Percentiles rank a stretch among this genome's conserved stretches.
phyloP scores from a whole-genome alignment of 2,113 vertebrate genomes.

The Perca flavescens region DNA sequence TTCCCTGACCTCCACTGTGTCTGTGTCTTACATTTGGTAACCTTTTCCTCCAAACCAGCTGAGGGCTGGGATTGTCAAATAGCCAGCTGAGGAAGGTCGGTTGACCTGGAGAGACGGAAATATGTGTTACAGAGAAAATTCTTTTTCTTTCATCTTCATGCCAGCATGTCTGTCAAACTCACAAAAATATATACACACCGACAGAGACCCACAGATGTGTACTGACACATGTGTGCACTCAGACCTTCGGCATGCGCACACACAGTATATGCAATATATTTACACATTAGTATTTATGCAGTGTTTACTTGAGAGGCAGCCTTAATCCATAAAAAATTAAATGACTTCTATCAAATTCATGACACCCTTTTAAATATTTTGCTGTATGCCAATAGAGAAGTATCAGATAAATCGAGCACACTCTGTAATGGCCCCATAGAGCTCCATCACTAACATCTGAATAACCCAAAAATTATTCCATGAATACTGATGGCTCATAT shows the following conservation, averaged over 20 bases:
- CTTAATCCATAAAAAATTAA: conserved; percentile 19
- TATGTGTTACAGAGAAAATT: not conserved
- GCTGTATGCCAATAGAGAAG: not conserved
- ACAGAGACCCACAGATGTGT: not conserved
- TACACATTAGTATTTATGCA: conserved; percentile 22
- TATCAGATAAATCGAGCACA: not conserved
- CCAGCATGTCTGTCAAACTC: not conserved
- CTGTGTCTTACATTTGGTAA: not conserved
- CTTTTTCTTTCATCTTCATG: not conserved
- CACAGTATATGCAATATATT: not conserved
- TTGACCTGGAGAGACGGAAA: conserved; percentile 10
- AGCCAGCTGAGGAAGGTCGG: conserved; percentile 1
- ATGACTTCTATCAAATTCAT: not conserved
- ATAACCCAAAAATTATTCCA: conserved; percentile 27
- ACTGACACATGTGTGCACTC: conserved; percentile 1
- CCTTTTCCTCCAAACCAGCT: not conserved
- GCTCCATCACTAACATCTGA: conserved; percentile 23
- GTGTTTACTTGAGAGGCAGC: conserved; percentile 16
- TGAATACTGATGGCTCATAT: conserved; percentile 69
- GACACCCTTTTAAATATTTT: conserved; percentile 10
- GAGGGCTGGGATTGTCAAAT: not conserved
- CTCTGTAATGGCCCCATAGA: conserved; percentile 6
- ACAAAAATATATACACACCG: not conserved
- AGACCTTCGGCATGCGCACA: not conserved
- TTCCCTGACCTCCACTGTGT: not conserved